Evolutionary conservation across 1,140 invertebrate species (phyloP).

Genomic region (Batillaria attramentaria): DNA sequence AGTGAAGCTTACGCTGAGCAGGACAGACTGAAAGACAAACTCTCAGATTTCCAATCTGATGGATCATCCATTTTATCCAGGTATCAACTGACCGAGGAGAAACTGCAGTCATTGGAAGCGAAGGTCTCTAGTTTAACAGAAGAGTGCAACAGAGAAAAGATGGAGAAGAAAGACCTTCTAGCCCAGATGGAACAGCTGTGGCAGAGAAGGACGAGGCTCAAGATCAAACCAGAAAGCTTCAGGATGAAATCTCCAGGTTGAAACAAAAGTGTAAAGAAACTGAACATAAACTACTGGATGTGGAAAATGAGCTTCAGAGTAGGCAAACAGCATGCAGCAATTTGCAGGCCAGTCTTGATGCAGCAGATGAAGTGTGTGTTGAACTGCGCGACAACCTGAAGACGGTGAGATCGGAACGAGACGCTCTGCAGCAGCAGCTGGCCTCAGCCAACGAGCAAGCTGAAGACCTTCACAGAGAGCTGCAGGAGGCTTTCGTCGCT

Average conservation of each 20-base stretch:
- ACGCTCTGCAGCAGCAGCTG: constrained; percentile 11
- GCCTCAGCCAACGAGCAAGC: constrained; percentile 10
- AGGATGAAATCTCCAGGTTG: not conserved
- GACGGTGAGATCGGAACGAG: not conserved
- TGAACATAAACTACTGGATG: not conserved
- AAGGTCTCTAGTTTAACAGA: not conserved
- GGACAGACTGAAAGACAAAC: constrained; percentile 1
- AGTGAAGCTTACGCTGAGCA: not conserved
- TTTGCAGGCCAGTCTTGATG: not conserved
- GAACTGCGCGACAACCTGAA: constrained; percentile 19
- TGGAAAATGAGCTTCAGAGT: not conserved
- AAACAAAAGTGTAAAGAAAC: not conserved
- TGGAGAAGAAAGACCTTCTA: not conserved
- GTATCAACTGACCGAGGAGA: not conserved
- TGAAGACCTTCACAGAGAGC: constrained; percentile 21
- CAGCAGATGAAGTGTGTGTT: not conserved
- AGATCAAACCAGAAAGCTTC: not conserved
- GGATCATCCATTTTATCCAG: not conserved
- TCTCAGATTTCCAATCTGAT: not conserved
- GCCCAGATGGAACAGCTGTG: not conserved
- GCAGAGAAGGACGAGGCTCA: not conserved
- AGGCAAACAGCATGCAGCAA: not conserved
- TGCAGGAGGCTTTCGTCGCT: not conserved
- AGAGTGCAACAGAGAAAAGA: not conserved
- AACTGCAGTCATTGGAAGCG: not conserved